Evolutionary conservation across 2,888 invertebrate species (phyloP).

Genomic region (Calliscelio sp.): DNA sequence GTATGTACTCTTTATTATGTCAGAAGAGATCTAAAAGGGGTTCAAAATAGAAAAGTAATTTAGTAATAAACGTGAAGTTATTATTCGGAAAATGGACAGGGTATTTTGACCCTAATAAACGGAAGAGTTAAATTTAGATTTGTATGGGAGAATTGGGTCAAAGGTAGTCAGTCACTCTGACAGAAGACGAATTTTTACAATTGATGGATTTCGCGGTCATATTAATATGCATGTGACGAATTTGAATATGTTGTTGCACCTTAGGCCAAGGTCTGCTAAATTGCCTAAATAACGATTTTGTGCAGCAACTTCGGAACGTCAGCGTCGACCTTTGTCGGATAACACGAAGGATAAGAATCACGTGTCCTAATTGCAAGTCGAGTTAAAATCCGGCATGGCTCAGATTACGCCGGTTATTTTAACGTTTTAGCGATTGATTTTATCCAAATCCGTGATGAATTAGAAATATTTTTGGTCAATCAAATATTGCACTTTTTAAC

Average conservation of each 20-base stretch:
- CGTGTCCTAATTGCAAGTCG: conserved; percentile 65
- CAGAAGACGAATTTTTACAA: not conserved
- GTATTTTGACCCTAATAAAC: too few species aligned
- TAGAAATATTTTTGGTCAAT: too few species aligned
- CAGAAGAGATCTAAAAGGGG: too few species aligned
- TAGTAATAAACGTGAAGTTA: too few species aligned
- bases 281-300: conserved; percentile 73
- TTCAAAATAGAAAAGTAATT: too few species aligned
- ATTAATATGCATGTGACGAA: conserved; percentile 43
- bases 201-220: conserved; percentile 29
- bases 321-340: conserved; percentile 69
- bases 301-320: conserved; percentile 58
- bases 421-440: conserved; percentile 31
- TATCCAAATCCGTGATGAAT: not conserved
- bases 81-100: too few species aligned
- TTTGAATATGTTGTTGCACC: conserved; percentile 58
- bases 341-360: conserved; percentile 69
- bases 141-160: not conserved
- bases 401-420: conserved; percentile 40
- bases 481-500: not conserved
- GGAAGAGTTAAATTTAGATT: not conserved
- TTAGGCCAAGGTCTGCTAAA: conserved; percentile 70
- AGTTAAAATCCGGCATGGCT: conserved; percentile 42
- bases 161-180: not conserved
- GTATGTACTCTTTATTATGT: too few species aligned